Base-by-base conservation (phyloP, 1,140 invertebrate species). In the Pseudoatta argentina region DNA sequence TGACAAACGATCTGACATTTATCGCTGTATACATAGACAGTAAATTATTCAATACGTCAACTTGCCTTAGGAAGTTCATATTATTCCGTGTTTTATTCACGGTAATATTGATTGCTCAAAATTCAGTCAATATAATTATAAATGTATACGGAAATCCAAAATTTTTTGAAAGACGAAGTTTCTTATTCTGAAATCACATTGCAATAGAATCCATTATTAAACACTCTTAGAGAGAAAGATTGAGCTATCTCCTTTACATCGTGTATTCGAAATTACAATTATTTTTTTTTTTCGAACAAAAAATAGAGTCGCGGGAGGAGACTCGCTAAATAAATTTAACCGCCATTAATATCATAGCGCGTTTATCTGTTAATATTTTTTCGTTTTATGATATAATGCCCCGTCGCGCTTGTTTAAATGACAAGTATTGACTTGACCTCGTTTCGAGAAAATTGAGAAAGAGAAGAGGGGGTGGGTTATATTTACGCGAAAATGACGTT, bases 351-450 rank as follows among this genome's bases (percentile, higher is more conserved):
- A 34, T 63, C 7, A 39, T 18, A 14, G 7, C 53, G 21, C n/a
- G 6, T 72, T 55, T 53, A 72, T 16, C 16, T 21, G 66, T 30
- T 44, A 81, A 57, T 30, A 71, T 69, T 51, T 51, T 51, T 81
- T 71, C 8, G 39, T 77, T 81, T 55, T 71, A 24, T 48, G 51
- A 10, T 59, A 44, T 48, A 81, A 73, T 73, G 71, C 14, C 34
- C n/a, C 24, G 12, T 18, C 24, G 55, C 24, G 18, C 24, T 75
- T 73, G 55, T 83, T 83, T 83, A 73, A 73, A 83, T 73, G 55
- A 73, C 24, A 69, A 75, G n/a, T 73, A 73, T 83, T 83, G 79
- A 73, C 69, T 83, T 83, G 69, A 61, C 69, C 79, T 21, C 24
- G 18, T 83, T 83, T 83, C 18, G 6, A 2, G 39, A 8, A 73